Evolutionary conservation across 2,888 invertebrate genomes (phyloP).

Genomic region (Charanyca ferruginea): DNA sequence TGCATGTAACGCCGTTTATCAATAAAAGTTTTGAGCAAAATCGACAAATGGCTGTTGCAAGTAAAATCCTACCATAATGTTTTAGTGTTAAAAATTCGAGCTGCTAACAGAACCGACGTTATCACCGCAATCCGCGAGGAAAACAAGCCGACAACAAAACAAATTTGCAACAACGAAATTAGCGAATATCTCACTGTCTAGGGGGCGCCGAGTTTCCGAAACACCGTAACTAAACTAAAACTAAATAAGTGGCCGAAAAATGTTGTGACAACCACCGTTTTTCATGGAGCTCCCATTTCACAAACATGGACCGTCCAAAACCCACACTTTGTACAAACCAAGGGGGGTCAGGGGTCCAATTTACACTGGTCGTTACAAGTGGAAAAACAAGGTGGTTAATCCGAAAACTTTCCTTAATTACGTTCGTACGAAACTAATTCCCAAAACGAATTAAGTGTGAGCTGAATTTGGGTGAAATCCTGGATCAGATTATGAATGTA

Average conservation of each 20-base stretch:
- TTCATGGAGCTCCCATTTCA: conserved; percentile 67
- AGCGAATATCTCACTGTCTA: conserved; percentile 88
- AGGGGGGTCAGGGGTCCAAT: conserved; percentile 67
- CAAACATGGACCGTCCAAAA: conserved; percentile 34
- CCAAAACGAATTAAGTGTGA: conserved; percentile 86
- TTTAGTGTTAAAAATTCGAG: conserved; percentile 27
- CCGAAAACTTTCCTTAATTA: conserved; percentile 90
- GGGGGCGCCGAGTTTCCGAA: conserved; percentile 81
- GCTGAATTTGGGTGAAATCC: conserved; percentile 83
- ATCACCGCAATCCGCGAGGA: conserved; percentile 46
- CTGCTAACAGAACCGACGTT: conserved; percentile 57
- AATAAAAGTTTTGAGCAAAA: background rate
- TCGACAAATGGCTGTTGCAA: conserved; percentile 1
- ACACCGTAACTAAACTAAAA: conserved; percentile 84
- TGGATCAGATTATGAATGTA: conserved; percentile 79
- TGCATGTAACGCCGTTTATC: background rate
- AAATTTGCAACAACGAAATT: conserved; percentile 88
- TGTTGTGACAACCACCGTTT: conserved; percentile 75
- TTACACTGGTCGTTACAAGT: conserved; percentile 74
- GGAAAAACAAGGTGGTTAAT: conserved; percentile 88
- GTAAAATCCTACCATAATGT: background rate
- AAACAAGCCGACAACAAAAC: conserved; percentile 77
- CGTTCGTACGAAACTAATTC: conserved; percentile 86
- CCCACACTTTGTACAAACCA: background rate
- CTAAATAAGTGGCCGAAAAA: conserved; percentile 89